These are phyloP conservation scores for Epistrophe eligans DNA, from an alignment of 2,888 invertebrate genomes.

Conservation along the genomic window DNA sequence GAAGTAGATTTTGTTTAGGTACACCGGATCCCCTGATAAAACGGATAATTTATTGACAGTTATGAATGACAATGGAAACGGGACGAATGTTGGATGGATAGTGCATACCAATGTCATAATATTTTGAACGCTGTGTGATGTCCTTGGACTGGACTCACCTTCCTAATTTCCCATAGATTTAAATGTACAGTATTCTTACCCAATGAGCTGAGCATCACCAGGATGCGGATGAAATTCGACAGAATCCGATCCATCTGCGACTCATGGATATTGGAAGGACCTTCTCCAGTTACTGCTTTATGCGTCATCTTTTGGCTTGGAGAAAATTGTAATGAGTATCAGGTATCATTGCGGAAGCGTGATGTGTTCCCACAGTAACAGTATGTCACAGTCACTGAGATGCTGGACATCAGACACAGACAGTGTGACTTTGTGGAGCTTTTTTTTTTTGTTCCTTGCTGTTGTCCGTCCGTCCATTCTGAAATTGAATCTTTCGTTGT, in stretches of 20 bases:
- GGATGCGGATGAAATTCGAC: conserved; percentile 25
- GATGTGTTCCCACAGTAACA: conserved; percentile 72
- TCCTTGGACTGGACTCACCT: conserved; percentile 19
- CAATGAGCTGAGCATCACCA: conserved; percentile 41
- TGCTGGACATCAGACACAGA: conserved; percentile 68
- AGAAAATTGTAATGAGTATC: conserved; percentile 63
- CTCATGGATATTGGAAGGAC: conserved; percentile 34
- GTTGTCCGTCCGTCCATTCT: conserved; percentile 24
- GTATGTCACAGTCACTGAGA: conserved; percentile 69
- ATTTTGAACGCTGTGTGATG: conserved; percentile 35
- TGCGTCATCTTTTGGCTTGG: conserved; percentile 42
- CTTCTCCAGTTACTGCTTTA: conserved; percentile 65
- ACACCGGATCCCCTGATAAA: conserved; percentile 40
- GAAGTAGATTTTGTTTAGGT: background rate
- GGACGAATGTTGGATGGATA: conserved; percentile 2
- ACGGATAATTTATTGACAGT: conserved; percentile 67
- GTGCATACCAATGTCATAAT: conserved; percentile 61
- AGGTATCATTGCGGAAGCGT: conserved; percentile 69
- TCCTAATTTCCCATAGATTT: conserved; percentile 59
- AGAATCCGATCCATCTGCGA: conserved; percentile 58
- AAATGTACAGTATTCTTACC: conserved; percentile 35
- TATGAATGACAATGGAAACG: conserved; percentile 53
- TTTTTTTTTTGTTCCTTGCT: conserved; percentile 29
- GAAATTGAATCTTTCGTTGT: conserved; percentile 73
- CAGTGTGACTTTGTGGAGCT: conserved; percentile 62